Conservation (phyloP, 2,797 vertebrate genomes). For the Mormyrus proboscirostris region DNA sequence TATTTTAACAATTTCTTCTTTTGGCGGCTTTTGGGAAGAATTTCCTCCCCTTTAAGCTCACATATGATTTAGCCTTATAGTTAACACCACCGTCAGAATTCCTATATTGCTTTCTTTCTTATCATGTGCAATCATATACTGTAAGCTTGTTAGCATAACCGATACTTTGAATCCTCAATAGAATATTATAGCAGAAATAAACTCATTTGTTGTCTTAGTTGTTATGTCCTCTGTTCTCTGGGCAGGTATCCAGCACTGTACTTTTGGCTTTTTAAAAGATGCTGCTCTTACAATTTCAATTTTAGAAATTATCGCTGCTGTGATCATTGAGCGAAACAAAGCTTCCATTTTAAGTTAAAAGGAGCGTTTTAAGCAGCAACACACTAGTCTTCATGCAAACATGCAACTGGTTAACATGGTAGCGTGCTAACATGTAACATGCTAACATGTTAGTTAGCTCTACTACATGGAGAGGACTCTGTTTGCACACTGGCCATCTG, state of each 20-base stretch:
- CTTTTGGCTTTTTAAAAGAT: not conserved
- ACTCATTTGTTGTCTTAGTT: not conserved
- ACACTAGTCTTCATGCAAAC: not conserved
- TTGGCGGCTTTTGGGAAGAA: not conserved
- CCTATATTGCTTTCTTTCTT: not conserved
- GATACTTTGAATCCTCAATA: not conserved
- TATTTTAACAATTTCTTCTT: not conserved
- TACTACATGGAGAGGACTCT: not conserved
- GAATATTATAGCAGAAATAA: not conserved
- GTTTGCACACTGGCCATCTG: not conserved
- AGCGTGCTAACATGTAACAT: not conserved
- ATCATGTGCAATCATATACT: not conserved
- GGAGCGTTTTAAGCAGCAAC: not conserved
- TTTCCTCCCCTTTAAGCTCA: not conserved
- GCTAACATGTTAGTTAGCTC: not conserved
- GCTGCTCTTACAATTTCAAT: not conserved
- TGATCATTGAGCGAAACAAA: not conserved
- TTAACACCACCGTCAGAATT: not conserved
- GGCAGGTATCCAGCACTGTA: not conserved
- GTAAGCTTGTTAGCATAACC: constrained; percentile 9
- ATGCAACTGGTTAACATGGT: not conserved
- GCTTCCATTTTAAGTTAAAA: constrained; percentile 3
- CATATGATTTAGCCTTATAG: not conserved
- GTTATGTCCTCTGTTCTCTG: not conserved
- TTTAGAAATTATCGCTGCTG: not conserved